Evolutionary conservation across 2,113 vertebrate species (phyloP).

Genomic region (Progne subis): DNA sequence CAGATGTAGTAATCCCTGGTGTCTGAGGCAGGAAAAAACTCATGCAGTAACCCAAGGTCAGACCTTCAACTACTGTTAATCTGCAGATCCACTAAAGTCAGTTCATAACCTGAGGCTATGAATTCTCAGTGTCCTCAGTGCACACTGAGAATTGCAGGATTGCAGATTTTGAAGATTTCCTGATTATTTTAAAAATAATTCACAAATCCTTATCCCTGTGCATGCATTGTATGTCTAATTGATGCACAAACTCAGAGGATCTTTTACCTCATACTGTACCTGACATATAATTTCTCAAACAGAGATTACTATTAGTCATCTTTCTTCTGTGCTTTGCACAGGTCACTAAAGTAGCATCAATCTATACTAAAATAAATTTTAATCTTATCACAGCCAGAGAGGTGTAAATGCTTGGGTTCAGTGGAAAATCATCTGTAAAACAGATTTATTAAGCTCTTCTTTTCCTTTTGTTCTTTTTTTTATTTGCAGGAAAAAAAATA

Average conservation of each 20-base stretch:
- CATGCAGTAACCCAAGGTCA: background rate
- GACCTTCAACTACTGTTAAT: background rate
- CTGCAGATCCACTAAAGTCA: background rate
- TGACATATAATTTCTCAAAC: conserved; percentile 35
- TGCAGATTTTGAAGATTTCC: background rate
- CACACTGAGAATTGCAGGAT: background rate
- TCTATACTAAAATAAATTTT: conserved; percentile 2
- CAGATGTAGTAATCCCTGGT: background rate
- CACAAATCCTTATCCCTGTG: background rate
- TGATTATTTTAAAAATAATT: background rate
- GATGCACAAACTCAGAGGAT: background rate
- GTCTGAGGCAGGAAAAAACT: background rate
- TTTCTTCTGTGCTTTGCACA: background rate
- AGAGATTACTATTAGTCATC: background rate
- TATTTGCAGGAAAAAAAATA: background rate
- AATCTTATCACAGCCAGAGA: background rate
- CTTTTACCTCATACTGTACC: background rate
- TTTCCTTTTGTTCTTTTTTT: background rate
- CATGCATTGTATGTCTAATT: background rate
- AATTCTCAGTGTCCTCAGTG: background rate
- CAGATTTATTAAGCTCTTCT: background rate
- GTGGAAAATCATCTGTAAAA: background rate
- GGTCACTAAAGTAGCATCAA: conserved; percentile 1
- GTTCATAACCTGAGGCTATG: background rate
- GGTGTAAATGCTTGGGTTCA: background rate